phyloP scores from a whole-genome alignment of 2,113 vertebrate genomes.

The Polypterus bichir region DNA sequence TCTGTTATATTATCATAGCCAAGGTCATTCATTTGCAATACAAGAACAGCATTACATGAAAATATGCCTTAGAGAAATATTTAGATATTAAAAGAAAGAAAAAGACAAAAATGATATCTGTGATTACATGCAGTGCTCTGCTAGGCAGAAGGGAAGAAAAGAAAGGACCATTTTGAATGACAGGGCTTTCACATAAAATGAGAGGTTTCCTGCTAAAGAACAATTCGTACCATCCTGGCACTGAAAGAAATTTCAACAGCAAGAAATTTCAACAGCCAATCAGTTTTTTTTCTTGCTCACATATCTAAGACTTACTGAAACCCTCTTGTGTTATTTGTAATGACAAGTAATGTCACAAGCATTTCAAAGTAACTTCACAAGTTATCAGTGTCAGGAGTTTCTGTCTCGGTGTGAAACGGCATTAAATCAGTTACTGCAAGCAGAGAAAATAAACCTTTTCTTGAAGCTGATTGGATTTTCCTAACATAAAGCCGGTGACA shows the following conservation, averaged over 20 bases:
- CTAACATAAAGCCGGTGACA: too few relatives aligned
- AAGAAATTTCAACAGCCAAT: too few relatives aligned
- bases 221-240: too few relatives aligned
- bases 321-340: constrained; percentile 20
- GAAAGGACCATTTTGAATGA: too few relatives aligned
- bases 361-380: constrained; percentile 32
- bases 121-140: too few relatives aligned
- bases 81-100: constrained; percentile 4
- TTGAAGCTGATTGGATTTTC: background rate
- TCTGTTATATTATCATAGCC: constrained; percentile 8
- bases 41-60: background rate
- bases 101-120: background rate
- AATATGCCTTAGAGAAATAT: background rate
- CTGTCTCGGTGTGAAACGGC: constrained; percentile 21
- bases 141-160: too few relatives aligned
- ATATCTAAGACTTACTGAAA: background rate
- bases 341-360: constrained; percentile 28
- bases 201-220: too few relatives aligned
- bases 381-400: constrained; percentile 29
- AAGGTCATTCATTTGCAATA: constrained; percentile 1
- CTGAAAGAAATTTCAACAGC: too few relatives aligned
- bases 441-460: background rate
- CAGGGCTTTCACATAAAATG: too few relatives aligned
- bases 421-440: constrained; percentile 21
- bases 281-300: too few relatives aligned